Evolutionary conservation across 2,113 vertebrate genomes (phyloP).

Genomic region (Arvicanthis niloticus): DNA sequence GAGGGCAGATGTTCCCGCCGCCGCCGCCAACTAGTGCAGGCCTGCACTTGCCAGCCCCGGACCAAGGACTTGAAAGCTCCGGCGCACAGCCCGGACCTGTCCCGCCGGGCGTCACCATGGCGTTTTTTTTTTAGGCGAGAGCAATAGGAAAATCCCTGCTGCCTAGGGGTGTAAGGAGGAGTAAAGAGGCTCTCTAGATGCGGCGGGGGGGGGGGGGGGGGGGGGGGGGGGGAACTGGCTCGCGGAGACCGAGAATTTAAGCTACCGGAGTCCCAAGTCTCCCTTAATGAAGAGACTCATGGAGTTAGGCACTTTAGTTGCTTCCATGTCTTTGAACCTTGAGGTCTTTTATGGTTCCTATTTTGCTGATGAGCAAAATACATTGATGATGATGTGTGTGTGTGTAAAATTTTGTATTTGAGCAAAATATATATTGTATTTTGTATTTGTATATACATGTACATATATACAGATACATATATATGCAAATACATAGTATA

Average conservation of each 20-base stretch:
- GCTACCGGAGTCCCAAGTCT: not conserved
- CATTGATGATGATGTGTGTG: not conserved
- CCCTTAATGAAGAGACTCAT: not conserved
- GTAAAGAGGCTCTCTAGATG: not conserved
- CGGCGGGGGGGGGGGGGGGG: not conserved
- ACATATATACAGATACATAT: too few relatives aligned
- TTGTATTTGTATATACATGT: too few relatives aligned
- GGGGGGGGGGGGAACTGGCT: not conserved
- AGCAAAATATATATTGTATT: too few relatives aligned
- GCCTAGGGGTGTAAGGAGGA: slow-evolving; percentile 44
- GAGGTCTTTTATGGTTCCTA: not conserved
- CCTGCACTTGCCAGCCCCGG: slow-evolving; percentile 70
- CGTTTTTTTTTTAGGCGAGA: slow-evolving; percentile 60
- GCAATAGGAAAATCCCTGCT: slow-evolving; percentile 54
- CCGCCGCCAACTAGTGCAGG: slow-evolving; percentile 62
- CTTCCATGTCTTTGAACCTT: not conserved
- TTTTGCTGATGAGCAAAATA: not conserved
- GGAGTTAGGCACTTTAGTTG: not conserved
- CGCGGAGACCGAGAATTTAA: not conserved
- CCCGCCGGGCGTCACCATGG: slow-evolving; percentile 61
- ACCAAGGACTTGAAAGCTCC: slow-evolving; percentile 71
- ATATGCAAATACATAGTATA: not conserved
- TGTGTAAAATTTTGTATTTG: too few relatives aligned
- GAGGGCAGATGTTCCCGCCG: slow-evolving; percentile 50
- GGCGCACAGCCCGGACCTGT: slow-evolving; percentile 70